Percentiles rank a stretch among this genome's conserved stretches.
Evolutionary conservation across 2,797 vertebrate genomes (phyloP).

Genomic region (Hipposideros larvatus): DNA sequence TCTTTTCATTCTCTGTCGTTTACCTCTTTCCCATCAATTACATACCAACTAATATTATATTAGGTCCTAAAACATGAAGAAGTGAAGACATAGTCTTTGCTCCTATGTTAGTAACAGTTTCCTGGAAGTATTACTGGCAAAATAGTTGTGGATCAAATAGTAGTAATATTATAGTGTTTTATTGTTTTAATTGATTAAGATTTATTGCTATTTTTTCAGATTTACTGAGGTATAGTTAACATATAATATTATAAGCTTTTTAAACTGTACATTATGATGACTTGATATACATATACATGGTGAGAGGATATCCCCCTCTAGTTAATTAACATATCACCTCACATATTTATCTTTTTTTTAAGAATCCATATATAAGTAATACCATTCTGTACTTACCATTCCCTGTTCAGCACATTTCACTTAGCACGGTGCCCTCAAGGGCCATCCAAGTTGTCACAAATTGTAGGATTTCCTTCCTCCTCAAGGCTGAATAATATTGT

Average conservation of each 20-base stretch:
- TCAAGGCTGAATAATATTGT: neutral
- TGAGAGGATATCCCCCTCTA: neutral
- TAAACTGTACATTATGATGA: neutral
- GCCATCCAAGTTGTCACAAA: neutral
- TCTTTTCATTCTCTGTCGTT: neutral
- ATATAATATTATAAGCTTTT: neutral
- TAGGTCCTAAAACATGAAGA: neutral
- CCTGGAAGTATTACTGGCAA: neutral
- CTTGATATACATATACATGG: neutral
- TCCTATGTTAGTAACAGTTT: neutral
- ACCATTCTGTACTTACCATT: neutral
- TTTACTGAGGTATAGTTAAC: neutral
- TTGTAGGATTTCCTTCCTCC: neutral
- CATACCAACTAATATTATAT: accelerated
- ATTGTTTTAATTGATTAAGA: neutral
- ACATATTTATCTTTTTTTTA: neutral
- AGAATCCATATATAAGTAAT: neutral
- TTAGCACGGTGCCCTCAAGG: too few species aligned
- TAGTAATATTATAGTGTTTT: neutral
- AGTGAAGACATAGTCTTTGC: neutral
- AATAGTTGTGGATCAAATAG: neutral
- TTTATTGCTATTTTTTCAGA: neutral
- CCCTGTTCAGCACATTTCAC: neutral
- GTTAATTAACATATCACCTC: neutral
- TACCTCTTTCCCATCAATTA: neutral